These are phyloP conservation scores for Porphyrio hochstetteri DNA, from an alignment of 2,113 vertebrate genomes.

Conservation along the genomic window DNA sequence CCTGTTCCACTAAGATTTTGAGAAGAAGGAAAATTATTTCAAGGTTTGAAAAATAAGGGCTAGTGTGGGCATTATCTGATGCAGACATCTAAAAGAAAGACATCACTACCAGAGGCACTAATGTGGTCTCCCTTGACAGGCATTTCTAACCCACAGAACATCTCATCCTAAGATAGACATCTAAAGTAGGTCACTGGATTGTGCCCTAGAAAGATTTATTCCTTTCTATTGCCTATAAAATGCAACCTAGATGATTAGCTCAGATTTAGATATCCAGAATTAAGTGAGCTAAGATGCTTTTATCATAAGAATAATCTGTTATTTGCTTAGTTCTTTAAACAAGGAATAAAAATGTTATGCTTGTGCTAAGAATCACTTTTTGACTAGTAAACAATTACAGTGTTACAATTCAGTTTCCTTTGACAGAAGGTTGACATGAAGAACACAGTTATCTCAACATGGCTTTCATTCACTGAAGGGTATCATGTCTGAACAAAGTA, in stretches of 20 bases:
- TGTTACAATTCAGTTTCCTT: not conserved
- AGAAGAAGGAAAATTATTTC: not conserved
- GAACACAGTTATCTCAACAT: not conserved
- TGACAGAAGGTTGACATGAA: not conserved
- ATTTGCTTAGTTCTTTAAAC: slow-evolving; percentile 22
- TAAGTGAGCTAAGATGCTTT: not conserved
- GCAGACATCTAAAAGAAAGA: not conserved
- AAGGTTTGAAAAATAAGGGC: not conserved
- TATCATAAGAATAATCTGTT: not conserved
- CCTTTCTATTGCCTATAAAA: slow-evolving; percentile 22
- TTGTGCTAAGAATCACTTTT: not conserved
- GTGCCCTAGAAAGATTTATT: slow-evolving; percentile 39
- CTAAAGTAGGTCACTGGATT: slow-evolving; percentile 34
- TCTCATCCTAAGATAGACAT: not conserved
- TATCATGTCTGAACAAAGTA: not conserved
- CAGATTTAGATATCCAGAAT: not conserved
- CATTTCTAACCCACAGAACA: not conserved
- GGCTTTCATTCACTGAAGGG: not conserved
- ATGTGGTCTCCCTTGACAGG: not conserved
- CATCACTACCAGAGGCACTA: not conserved
- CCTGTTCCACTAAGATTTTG: not conserved
- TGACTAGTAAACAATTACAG: not conserved
- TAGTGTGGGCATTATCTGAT: not conserved
- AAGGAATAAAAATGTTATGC: not conserved
- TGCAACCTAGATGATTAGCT: slow-evolving; percentile 9